A percentile compares a stretch with the other conserved stretches of the same genome.
Conservation (phyloP, 2,113 vertebrate species). For the Daubentonia madagascariensis region DNA sequence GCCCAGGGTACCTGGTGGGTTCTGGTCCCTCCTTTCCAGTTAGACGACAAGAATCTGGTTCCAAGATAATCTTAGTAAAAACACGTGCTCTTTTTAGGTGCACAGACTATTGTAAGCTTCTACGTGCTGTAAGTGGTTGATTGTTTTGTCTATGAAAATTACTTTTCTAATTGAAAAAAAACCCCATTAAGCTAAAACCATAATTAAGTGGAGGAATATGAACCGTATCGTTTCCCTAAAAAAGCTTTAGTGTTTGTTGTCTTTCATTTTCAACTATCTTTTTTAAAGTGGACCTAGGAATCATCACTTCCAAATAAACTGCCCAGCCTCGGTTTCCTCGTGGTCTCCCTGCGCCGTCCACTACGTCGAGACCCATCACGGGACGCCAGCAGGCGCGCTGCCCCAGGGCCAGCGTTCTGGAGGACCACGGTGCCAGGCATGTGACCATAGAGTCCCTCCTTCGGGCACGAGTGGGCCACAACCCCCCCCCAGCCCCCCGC, state of each 20-base stretch:
- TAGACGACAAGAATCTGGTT: not conserved
- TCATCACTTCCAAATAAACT: accelerated
- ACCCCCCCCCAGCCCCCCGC: accelerated
- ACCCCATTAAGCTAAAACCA: not conserved
- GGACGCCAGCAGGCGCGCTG: accelerated
- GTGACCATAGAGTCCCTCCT: not conserved
- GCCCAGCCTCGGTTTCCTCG: not conserved
- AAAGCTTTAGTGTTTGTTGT: not conserved
- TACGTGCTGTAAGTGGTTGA: accelerated
- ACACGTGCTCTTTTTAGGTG: accelerated
- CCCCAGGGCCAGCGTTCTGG: not conserved
- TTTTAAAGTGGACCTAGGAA: accelerated
- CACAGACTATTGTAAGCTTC: accelerated
- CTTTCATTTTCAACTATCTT: not conserved
- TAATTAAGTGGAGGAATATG: not conserved
- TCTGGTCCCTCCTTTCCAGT: not conserved
- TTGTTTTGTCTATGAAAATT: not conserved
- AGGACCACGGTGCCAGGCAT: not conserved
- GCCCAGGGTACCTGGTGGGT: not conserved
- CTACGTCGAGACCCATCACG: accelerated
- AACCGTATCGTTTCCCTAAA: not conserved
- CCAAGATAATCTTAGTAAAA: not conserved
- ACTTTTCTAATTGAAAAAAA: not conserved
- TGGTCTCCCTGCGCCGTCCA: accelerated
- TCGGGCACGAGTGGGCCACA: not conserved